Conservation (phyloP, 2,888 invertebrate species). For the Esperia sulphurella region DNA sequence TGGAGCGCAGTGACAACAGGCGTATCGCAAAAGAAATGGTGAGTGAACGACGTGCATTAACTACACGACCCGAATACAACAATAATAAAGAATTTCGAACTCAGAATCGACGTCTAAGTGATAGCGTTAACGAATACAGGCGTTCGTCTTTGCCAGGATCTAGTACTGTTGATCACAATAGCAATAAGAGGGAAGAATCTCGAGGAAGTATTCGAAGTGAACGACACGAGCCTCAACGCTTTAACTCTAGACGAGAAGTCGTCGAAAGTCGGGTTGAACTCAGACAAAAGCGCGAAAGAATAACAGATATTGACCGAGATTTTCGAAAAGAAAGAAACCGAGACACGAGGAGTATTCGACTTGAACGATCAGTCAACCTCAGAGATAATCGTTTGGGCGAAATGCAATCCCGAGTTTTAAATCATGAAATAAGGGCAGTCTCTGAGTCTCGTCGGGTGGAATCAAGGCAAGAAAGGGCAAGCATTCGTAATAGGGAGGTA, state of each 20-base stretch:
- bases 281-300: not conserved
- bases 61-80: not conserved
- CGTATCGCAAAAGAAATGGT: not conserved
- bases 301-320: too few species aligned
- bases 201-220: not conserved
- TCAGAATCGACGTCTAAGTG: too few species aligned
- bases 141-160: not conserved
- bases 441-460: not conserved
- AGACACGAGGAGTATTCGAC: not conserved
- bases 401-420: not conserved
- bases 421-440: not conserved
- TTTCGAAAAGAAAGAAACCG: too few species aligned
- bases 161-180: not conserved
- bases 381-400: constrained; percentile 4
- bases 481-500: not conserved
- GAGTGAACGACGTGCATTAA: not conserved
- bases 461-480: not conserved
- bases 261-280: not conserved
- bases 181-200: not conserved
- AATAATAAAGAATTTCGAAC: not conserved
- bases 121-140: not conserved
- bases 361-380: not conserved
- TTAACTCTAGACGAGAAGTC: not conserved
- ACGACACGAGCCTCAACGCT: constrained; percentile 4
- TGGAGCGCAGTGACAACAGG: constrained; percentile 2